phyloP scores from a whole-genome alignment of 2,113 vertebrate species.

The Etia nguti region DNA sequence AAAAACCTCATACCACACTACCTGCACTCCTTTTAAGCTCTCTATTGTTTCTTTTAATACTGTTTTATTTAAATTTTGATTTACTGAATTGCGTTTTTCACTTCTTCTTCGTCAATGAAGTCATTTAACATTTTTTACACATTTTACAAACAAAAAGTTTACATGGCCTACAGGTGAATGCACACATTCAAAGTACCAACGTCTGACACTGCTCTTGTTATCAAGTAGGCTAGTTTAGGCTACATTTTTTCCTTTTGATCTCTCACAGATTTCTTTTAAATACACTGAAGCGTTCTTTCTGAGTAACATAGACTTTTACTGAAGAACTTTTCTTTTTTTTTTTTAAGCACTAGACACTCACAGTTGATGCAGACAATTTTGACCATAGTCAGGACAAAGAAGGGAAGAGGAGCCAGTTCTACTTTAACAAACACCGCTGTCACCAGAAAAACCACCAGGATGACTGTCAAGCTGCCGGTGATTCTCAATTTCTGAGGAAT shows the following conservation, averaged over 20 bases:
- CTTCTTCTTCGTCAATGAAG: neutral
- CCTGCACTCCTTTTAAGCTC: neutral
- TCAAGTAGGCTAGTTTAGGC: neutral
- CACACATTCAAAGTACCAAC: neutral
- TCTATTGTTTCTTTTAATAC: neutral
- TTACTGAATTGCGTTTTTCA: rapidly evolving
- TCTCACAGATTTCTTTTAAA: neutral
- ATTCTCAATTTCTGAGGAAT: conserved; percentile 88
- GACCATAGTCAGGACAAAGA: conserved; percentile 90
- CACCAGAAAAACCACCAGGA: conserved; percentile 86
- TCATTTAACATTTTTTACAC: neutral
- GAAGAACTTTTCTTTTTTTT: neutral
- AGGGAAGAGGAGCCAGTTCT: conserved; percentile 73
- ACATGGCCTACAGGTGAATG: neutral
- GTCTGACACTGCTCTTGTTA: neutral
- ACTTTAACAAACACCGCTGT: conserved; percentile 87
- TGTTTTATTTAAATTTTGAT: neutral
- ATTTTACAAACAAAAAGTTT: neutral
- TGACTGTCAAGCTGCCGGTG: conserved; percentile 80
- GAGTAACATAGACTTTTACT: neutral
- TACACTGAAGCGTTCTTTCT: neutral
- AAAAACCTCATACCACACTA: neutral
- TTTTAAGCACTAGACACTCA: conserved; percentile 63
- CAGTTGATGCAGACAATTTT: conserved; percentile 94
- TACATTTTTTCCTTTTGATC: neutral